phyloP scores from a whole-genome alignment of 2,888 invertebrate genomes.

The Pterobdella sp. region DNA sequence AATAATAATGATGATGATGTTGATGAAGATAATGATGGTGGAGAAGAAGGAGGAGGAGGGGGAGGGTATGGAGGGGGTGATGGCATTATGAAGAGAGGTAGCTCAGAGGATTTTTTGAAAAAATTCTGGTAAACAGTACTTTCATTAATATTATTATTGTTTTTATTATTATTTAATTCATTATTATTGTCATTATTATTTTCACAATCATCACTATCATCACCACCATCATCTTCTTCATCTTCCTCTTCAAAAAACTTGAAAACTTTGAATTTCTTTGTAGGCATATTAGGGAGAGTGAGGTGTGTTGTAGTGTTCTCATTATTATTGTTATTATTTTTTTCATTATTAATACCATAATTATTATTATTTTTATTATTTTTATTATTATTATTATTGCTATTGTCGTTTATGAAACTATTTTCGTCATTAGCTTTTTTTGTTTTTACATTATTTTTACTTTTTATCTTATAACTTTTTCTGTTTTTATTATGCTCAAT shows the following conservation, averaged over 20 bases:
- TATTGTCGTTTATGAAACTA: background rate
- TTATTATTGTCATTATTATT: background rate
- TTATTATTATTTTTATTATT: background rate
- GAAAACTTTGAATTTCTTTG: background rate
- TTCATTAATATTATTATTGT: background rate
- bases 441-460: background rate
- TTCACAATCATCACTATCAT: too few relatives aligned
- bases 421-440: background rate
- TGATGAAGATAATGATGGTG: background rate
- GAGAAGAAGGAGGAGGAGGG: background rate
- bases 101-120: background rate
- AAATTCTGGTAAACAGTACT: background rate
- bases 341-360: background rate
- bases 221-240: background rate
- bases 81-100: background rate
- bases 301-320: background rate
- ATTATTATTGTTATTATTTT: background rate
- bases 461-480: background rate
- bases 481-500: background rate
- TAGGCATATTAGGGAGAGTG: background rate
- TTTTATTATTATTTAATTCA: background rate
- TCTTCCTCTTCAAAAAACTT: background rate
- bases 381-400: background rate
- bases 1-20: background rate
- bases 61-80: background rate